Conservation (phyloP, 2,113 vertebrate species). For the Nesoenas mayeri region DNA sequence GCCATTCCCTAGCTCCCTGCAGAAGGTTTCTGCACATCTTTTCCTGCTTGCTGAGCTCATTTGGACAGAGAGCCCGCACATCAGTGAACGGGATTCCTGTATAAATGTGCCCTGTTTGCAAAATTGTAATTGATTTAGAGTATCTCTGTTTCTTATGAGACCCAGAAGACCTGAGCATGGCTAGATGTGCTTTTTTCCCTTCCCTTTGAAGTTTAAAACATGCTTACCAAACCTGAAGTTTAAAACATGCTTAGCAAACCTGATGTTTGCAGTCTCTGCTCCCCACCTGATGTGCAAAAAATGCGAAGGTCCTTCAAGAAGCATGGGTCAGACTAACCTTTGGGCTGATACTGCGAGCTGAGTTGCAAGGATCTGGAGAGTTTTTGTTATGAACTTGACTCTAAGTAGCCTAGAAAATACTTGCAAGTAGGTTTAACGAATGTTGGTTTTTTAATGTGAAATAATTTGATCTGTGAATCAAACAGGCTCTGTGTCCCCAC, state of each 20-base stretch:
- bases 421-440: neutral
- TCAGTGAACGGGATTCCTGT: neutral
- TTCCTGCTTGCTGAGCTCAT: neutral
- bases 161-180: neutral
- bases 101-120: neutral
- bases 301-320: neutral
- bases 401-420: neutral
- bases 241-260: neutral
- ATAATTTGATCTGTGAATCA: conserved; percentile 42
- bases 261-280: neutral
- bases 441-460: neutral
- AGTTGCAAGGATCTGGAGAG: neutral
- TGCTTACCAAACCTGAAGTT: neutral
- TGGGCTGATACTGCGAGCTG: neutral
- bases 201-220: conserved; percentile 13
- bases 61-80: neutral
- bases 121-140: conserved; percentile 6
- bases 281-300: neutral
- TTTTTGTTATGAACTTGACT: neutral
- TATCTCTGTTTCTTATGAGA: neutral
- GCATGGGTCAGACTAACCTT: neutral
- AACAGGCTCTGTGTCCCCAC: conserved; percentile 21
- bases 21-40: conserved; percentile 15
- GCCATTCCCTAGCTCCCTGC: conserved; percentile 2
- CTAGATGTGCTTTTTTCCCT: neutral